phyloP scores from a whole-genome alignment of 2,888 invertebrate genomes.

The Azorinus chamasolen region DNA sequence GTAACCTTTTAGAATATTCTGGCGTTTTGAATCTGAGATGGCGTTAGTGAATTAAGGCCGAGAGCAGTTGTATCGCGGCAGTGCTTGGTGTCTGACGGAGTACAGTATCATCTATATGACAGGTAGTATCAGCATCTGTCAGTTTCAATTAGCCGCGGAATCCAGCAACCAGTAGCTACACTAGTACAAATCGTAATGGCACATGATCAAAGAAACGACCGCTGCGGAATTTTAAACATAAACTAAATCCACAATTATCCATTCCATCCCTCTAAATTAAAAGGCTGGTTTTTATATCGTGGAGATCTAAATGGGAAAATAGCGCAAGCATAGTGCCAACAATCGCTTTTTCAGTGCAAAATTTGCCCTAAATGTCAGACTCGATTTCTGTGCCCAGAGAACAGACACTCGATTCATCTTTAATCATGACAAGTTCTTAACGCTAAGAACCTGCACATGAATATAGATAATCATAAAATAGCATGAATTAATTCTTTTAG shows the following conservation, averaged over 20 bases:
- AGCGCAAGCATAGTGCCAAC: slow-evolving; percentile 13
- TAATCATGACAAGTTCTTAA: too few relatives aligned
- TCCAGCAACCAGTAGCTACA: slow-evolving; percentile 10
- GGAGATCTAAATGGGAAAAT: slow-evolving; percentile 39
- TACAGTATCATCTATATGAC: not conserved
- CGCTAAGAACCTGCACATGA: too few relatives aligned
- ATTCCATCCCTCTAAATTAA: slow-evolving; percentile 15
- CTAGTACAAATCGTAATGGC: slow-evolving; percentile 13
- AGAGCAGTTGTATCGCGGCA: too few relatives aligned
- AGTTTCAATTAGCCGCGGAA: slow-evolving; percentile 12
- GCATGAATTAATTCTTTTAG: too few relatives aligned
- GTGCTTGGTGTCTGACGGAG: not conserved
- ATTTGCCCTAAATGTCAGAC: slow-evolving; percentile 35
- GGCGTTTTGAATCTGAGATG: too few relatives aligned
- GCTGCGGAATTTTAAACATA: slow-evolving; percentile 29
- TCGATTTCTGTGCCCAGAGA: slow-evolving; percentile 37
- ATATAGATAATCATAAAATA: too few relatives aligned
- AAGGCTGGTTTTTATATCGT: slow-evolving; percentile 31
- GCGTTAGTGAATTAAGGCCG: too few relatives aligned
- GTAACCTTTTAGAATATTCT: too few relatives aligned
- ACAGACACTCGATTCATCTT: slow-evolving; percentile 35
- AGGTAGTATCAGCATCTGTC: not conserved
- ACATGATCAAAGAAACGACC: slow-evolving; percentile 30
- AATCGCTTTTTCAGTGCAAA: too few relatives aligned
- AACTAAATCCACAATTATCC: slow-evolving; percentile 48